Conservation (phyloP, 2,797 vertebrate genomes). For the Aldrovandia affinis region DNA sequence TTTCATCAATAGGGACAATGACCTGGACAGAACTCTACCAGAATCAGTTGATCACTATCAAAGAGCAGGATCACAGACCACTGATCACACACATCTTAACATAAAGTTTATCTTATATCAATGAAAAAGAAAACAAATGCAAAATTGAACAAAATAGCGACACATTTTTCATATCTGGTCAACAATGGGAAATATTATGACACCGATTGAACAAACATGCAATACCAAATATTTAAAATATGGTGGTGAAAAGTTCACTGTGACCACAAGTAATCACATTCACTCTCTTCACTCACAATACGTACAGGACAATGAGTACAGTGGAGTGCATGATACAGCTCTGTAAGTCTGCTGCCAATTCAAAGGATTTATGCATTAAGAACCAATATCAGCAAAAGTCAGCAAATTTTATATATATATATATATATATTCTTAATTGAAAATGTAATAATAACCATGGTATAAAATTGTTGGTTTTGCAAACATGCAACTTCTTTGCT, state of each 20-base stretch:
- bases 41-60: neutral
- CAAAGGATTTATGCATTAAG: neutral
- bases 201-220: conserved; percentile 4
- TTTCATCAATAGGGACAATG: neutral
- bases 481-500: neutral
- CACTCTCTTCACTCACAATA: conserved; percentile 7
- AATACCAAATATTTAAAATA: neutral
- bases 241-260: neutral
- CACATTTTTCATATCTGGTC: neutral
- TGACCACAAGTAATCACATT: neutral
- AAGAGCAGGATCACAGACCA: neutral
- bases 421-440: neutral
- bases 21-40: conserved; percentile 8
- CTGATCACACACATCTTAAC: neutral
- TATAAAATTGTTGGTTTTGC: neutral
- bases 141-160: conserved; percentile 3
- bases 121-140: neutral
- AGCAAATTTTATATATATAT: neutral
- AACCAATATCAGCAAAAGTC: neutral
- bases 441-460: neutral
- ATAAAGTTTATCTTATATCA: neutral
- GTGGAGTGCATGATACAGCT: neutral
- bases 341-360: neutral
- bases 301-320: conserved; percentile 21
- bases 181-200: neutral